phyloP scores from a whole-genome alignment of 2,113 vertebrate species.

The human region GRCh38 chr5:28880001-28880500 shows the following conservation, averaged over 20 bases:
- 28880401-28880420: neutral
- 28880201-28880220: neutral
- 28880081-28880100: neutral
- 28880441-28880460: neutral
- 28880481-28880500: neutral
- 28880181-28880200: neutral
- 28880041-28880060: neutral
- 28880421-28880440: neutral
- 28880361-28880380: neutral
- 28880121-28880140: neutral
- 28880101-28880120: neutral
- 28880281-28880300: neutral
- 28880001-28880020: neutral
- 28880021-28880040: neutral
- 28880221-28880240: neutral
- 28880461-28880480: neutral
- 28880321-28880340: neutral
- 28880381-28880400: neutral
- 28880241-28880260: neutral
- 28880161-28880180: neutral
- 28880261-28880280: neutral
- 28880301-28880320: slow-evolving; percentile 31
- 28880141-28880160: neutral
- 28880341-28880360: neutral
- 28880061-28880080: neutral